A percentile compares a stretch with the other conserved stretches of the same genome.
These are phyloP conservation scores for Phalacrocorax carbo DNA, from an alignment of 2,113 vertebrate species.

Conservation along the genomic window DNA sequence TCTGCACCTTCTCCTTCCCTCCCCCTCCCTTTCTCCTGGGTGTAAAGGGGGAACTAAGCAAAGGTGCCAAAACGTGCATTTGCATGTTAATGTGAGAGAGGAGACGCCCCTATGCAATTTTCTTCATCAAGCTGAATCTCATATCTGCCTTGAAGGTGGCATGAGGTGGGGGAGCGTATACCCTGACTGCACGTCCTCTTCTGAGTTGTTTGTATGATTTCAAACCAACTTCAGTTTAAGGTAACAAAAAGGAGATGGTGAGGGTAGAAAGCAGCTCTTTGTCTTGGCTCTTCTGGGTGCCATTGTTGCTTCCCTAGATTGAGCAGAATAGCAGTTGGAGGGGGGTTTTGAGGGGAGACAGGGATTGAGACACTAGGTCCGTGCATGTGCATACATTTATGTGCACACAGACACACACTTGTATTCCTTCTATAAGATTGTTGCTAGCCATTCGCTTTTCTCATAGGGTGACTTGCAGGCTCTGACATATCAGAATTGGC, in stretches of 20 bases:
- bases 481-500: not conserved
- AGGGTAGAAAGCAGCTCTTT: not conserved
- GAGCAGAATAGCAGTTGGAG: not conserved
- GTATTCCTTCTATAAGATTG: not conserved
- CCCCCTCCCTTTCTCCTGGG: not conserved
- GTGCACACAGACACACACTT: not conserved
- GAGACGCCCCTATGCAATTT: not conserved
- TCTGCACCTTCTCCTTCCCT: not conserved
- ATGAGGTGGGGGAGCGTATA: not conserved
- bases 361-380: not conserved
- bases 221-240: not conserved
- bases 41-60: not conserved
- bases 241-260: not conserved
- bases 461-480: not conserved
- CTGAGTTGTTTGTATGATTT: not conserved
- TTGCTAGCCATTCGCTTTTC: not conserved
- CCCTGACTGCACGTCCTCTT: not conserved
- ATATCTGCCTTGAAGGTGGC: not conserved
- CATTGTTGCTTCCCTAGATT: not conserved
- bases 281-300: not conserved
- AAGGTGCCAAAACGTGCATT: not conserved
- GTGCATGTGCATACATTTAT: fast-evolving
- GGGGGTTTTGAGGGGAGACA: not conserved
- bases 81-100: not conserved
- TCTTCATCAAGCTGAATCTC: not conserved